These are phyloP conservation scores for Molanna angustata DNA, from an alignment of 2,888 invertebrate genomes.

Conservation along the genomic window DNA sequence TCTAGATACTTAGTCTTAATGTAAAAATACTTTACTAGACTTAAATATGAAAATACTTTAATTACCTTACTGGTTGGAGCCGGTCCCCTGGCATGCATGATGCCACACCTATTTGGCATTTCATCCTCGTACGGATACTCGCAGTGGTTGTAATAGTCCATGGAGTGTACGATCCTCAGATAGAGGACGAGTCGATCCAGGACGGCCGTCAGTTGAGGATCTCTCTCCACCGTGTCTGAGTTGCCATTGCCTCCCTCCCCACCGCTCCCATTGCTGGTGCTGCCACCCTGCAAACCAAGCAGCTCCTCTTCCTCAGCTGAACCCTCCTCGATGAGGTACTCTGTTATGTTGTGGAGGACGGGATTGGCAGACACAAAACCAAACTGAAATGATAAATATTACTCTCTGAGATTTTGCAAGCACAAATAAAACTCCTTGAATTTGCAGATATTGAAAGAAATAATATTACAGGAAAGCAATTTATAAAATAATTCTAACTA, in stretches of 20 bases:
- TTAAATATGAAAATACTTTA: no score
- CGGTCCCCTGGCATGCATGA: slow-evolving; percentile 94
- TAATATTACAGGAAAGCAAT: no score
- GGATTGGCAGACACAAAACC: slow-evolving; percentile 86
- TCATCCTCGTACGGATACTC: slow-evolving; percentile 99
- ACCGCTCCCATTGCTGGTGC: slow-evolving; percentile 49
- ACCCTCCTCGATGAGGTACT: slow-evolving; percentile 96
- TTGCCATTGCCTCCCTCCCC: slow-evolving; percentile 38
- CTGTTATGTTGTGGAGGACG: slow-evolving; percentile 93
- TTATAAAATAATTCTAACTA: no score
- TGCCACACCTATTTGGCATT: slow-evolving; percentile 99
- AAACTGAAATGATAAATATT: slow-evolving; percentile 40
- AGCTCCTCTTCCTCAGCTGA: slow-evolving; percentile 97
- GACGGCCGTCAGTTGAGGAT: slow-evolving; percentile 69
- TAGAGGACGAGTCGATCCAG: slow-evolving; percentile 84
- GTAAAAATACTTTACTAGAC: no score
- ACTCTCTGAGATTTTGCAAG: no score
- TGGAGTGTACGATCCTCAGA: slow-evolving; percentile 93
- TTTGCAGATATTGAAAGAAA: no score
- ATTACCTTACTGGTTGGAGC: slow-evolving; percentile 76
- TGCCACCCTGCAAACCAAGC: slow-evolving; percentile 68
- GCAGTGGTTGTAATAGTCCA: slow-evolving; percentile 98
- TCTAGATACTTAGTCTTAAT: no score
- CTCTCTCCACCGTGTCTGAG: slow-evolving; percentile 62
- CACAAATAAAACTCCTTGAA: no score